A percentile compares a stretch with the other conserved stretches of the same genome.
phyloP scores from a whole-genome alignment of 1,140 invertebrate genomes.

The Eupristina koningsbergeri region DNA sequence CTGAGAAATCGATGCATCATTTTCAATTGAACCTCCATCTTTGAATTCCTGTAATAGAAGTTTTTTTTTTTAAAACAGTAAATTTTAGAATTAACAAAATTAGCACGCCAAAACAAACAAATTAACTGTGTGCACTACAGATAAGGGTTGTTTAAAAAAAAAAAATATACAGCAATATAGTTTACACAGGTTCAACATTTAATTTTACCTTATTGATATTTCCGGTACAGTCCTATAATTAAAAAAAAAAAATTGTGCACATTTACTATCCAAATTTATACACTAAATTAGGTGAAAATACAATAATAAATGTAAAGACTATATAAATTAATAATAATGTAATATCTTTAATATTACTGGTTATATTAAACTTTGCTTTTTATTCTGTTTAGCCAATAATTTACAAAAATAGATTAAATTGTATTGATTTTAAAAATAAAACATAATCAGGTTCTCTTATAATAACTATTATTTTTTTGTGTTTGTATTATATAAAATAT shows the following conservation, averaged over 20 bases:
- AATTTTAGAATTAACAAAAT: not conserved
- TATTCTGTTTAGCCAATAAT: no score
- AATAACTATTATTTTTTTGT: not conserved
- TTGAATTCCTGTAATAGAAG: slow-evolving; percentile 68
- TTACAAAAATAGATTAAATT: no score
- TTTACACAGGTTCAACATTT: slow-evolving; percentile 46
- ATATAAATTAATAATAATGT: no score
- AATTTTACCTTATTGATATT: slow-evolving; percentile 52
- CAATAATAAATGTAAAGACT: not conserved
- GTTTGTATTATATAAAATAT: no score
- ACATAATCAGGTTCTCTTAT: no score
- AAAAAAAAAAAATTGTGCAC: slow-evolving; percentile 51
- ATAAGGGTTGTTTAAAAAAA: slow-evolving; percentile 29
- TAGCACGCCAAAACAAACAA: no score
- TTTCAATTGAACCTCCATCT: slow-evolving; percentile 62
- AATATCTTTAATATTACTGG: no score
- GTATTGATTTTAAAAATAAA: no score
- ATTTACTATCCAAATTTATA: slow-evolving; percentile 38
- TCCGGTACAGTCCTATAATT: slow-evolving; percentile 48
- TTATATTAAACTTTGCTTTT: no score
- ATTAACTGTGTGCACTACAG: slow-evolving; percentile 38
- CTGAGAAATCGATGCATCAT: slow-evolving; percentile 60
- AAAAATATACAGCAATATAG: slow-evolving; percentile 4
- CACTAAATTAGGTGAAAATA: slow-evolving; percentile 31
- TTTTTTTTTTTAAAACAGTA: not conserved